Evolutionary conservation across 2,888 invertebrate species (phyloP), one percentile per base, ranked within the genome.

Genomic region (Halocaridina rubra): DNA sequence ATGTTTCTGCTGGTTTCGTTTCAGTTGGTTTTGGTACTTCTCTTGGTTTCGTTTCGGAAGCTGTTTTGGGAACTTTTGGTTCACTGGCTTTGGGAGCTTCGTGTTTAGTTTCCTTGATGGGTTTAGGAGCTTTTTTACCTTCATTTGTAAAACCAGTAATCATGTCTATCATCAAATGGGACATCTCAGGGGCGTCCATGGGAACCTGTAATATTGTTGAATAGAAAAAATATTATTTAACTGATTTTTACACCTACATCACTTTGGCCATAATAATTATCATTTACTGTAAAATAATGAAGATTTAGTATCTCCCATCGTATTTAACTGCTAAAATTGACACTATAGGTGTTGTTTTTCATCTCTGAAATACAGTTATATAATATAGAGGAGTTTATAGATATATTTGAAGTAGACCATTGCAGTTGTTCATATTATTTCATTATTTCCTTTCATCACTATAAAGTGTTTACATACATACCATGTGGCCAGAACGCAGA

Each of bases 401-500:
- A n/a, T n/a, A n/a, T 2, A 69, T 24, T 24, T 19, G 24, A 27
- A 27, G 69, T 19, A 10, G 22, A 4, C 16, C 8, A 5, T 16
- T 24, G 5, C 16, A 27, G 1, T 24, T 59, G 30, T 13, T 27
- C 0, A 5, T 24, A 30, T 69, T 24, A 13, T 5, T 10, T 59
- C 19, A 59, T 59, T 0, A 59, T 24, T 24, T 59, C 19, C 0
- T 27, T 30, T 24, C 8, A 2, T 10, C 5, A 19, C 13, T 8
- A 16, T 7, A 29, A 32, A 10, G 32, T 69, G 2, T 69, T 24
- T 0, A 27, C 4, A 3, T 24, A 64, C 64, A 22, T n/a, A 88
- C 88, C 88, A 88, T 88, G 71, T 88, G 88, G 46, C 88, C 88
- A 16, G 88, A 84, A 8, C 86, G 74, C 2, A 86, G 27, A 67